Percentiles rank a stretch among this genome's conserved stretches.
These are phyloP conservation scores for Drosophila tropicalis DNA, from an alignment of 1,140 invertebrate species.

Conservation along the genomic window DNA sequence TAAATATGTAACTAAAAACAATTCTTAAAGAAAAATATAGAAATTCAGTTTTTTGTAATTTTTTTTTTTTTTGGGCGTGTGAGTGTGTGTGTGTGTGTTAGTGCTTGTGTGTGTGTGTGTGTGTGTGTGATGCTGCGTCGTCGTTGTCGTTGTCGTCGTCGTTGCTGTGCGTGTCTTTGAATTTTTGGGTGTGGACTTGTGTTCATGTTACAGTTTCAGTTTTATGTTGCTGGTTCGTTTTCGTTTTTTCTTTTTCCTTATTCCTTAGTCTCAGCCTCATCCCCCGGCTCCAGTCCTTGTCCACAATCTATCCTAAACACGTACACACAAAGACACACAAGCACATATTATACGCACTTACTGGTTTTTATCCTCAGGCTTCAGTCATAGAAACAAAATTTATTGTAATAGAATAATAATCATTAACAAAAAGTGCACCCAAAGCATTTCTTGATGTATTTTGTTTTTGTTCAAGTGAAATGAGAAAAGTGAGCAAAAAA, in stretches of 20 bases:
- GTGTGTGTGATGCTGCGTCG: slow-evolving; percentile 47
- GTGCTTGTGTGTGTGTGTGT: slow-evolving; percentile 31
- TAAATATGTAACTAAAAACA: slow-evolving; percentile 27
- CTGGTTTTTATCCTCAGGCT: slow-evolving; percentile 13
- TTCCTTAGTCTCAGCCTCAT: background rate
- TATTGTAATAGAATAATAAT: slow-evolving; percentile 38
- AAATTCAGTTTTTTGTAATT: slow-evolving; percentile 37
- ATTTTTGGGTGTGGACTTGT: slow-evolving; percentile 79
- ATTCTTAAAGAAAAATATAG: slow-evolving; percentile 31
- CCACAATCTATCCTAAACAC: background rate
- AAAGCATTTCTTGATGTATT: slow-evolving; percentile 32
- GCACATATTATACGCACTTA: background rate
- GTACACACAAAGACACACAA: background rate
- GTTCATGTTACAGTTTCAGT: slow-evolving; percentile 68
- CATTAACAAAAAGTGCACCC: slow-evolving; percentile 20
- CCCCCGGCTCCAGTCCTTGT: background rate
- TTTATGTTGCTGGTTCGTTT: slow-evolving; percentile 31
- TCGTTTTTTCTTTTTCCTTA: slow-evolving; percentile 21
- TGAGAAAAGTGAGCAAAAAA: slow-evolving; percentile 39
- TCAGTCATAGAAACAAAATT: slow-evolving; percentile 19
- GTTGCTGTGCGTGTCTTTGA: slow-evolving; percentile 73
- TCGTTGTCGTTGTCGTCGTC: slow-evolving; percentile 38
- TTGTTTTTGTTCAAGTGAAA: slow-evolving; percentile 49
- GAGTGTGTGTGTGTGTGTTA: slow-evolving; percentile 12
- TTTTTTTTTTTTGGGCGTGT: slow-evolving; percentile 22